Conservation (phyloP, 1,140 invertebrate species). For the Alviniconcha marisindica region DNA sequence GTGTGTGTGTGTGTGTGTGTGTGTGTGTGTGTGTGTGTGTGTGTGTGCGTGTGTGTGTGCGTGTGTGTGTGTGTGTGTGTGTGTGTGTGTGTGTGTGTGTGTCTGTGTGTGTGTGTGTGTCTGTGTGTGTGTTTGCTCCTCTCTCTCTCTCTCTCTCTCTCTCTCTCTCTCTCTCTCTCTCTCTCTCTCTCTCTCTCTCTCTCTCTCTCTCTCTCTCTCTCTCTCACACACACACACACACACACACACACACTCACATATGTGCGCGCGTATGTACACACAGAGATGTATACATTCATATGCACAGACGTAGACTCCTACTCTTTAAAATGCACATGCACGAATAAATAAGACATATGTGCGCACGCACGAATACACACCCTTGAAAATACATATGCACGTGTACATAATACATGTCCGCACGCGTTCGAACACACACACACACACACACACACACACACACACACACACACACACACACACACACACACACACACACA, state of each 20-base stretch:
- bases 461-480: too few species aligned
- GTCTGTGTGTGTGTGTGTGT: constrained; percentile 12
- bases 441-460: too few species aligned
- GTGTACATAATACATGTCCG: too few species aligned
- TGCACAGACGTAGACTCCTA: not conserved
- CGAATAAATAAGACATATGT: too few species aligned
- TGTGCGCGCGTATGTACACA: too few species aligned
- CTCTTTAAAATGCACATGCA: not conserved
- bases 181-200: constrained; percentile 19
- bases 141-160: not conserved
- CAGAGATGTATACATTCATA: too few species aligned
- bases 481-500: too few species aligned
- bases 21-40: not conserved
- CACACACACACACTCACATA: not conserved
- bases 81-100: constrained; percentile 17
- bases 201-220: not conserved
- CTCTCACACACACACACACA: not conserved
- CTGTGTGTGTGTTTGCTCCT: not conserved
- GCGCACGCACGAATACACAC: too few species aligned
- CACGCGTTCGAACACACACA: too few species aligned
- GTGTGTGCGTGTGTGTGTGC: constrained; percentile 15
- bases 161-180: constrained; percentile 8
- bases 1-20: constrained; percentile 17
- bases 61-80: constrained; percentile 20
- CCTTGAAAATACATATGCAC: too few species aligned